These are phyloP conservation scores for Nephrotoma guestfalica DNA, from an alignment of 2,888 invertebrate species.

Conservation along the genomic window DNA sequence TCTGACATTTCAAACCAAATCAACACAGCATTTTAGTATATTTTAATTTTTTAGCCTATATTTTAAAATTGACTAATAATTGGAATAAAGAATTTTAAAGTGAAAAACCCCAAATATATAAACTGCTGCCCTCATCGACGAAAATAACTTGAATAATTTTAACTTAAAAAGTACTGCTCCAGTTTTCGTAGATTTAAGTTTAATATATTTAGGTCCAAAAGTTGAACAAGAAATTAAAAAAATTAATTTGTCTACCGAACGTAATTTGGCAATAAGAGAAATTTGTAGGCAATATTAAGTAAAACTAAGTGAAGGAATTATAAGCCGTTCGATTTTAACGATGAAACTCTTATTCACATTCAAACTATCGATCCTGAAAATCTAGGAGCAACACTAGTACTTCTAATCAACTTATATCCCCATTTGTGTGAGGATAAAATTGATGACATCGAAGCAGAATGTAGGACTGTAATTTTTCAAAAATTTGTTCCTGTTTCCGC, in stretches of 20 bases:
- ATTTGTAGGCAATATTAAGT: not conserved
- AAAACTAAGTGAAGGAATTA: not conserved
- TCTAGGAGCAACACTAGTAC: not conserved
- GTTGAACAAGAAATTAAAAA: not conserved
- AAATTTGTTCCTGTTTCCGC: not conserved
- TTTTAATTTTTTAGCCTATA: not conserved
- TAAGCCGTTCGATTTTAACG: not conserved
- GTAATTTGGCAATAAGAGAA: no score
- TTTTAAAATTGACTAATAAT: not conserved
- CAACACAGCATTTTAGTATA: not conserved
- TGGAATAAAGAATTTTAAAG: not conserved
- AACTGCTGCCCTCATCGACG: not conserved
- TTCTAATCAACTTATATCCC: not conserved
- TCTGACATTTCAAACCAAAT: not conserved
- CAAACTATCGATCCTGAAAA: not conserved
- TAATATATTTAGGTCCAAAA: not conserved
- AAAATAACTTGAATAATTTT: no score
- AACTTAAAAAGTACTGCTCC: not conserved
- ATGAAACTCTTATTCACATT: not conserved
- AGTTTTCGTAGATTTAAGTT: not conserved
- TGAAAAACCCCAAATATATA: not conserved
- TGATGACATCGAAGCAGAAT: not conserved
- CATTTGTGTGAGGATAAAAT: not conserved
- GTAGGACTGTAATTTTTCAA: not conserved
- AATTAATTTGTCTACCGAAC: not conserved